Conservation (phyloP, 2,113 vertebrate species). For the Gallinago paraguaiae region DNA sequence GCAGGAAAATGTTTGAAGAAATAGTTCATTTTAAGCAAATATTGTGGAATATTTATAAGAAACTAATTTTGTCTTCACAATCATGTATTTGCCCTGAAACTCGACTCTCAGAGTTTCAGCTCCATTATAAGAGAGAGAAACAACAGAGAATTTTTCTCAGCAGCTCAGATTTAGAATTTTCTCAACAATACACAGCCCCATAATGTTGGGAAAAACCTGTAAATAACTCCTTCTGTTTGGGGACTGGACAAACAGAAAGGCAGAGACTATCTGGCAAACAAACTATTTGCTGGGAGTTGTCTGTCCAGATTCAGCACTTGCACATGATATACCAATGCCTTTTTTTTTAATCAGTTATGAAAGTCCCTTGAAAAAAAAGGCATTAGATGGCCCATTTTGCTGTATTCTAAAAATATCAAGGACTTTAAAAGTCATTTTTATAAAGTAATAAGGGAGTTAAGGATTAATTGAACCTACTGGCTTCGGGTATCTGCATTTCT, state of each 20-base stretch:
- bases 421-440: constrained; percentile 34
- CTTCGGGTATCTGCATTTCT: constrained; percentile 56
- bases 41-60: constrained; percentile 65
- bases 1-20: constrained; percentile 55
- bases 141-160: not conserved
- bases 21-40: constrained; percentile 65
- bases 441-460: not conserved
- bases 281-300: not conserved
- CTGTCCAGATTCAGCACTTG: constrained; percentile 11
- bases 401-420: constrained; percentile 21
- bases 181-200: not conserved
- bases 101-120: not conserved
- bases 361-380: not conserved
- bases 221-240: not conserved
- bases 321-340: not conserved
- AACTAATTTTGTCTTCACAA: constrained; percentile 56
- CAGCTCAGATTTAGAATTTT: not conserved
- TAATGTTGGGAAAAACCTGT: not conserved
- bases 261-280: not conserved
- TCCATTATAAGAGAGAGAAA: not conserved
- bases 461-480: constrained; percentile 62
- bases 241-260: not conserved
- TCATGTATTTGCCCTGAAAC: not conserved
- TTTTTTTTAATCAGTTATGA: not conserved
- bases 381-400: not conserved